phyloP scores from a whole-genome alignment of 2,113 vertebrate species.

The Pomatostomus ruficeps region DNA sequence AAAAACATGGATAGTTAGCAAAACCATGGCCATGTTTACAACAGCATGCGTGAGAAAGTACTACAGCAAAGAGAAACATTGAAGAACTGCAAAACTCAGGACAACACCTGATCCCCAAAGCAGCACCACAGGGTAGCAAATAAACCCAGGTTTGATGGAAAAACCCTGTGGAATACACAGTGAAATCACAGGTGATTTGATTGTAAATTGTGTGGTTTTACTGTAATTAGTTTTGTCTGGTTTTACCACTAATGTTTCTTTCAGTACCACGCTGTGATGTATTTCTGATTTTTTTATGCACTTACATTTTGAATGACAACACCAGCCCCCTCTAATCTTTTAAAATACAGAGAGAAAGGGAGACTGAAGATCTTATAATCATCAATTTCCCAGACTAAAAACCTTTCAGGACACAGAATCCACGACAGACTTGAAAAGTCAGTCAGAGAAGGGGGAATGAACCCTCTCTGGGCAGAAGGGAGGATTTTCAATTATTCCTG shows the following conservation, averaged over 20 bases:
- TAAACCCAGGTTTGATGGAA: accelerated
- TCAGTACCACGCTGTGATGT: accelerated
- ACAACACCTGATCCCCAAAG: background rate
- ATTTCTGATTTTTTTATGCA: background rate
- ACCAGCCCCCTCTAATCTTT: background rate
- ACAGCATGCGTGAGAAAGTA: no score
- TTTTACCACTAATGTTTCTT: background rate
- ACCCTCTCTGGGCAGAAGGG: background rate
- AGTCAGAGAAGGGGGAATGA: background rate
- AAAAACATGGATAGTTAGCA: no score
- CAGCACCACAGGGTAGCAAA: accelerated
- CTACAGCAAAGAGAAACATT: no score
- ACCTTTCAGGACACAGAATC: background rate
- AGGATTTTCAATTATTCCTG: background rate
- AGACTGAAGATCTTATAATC: background rate
- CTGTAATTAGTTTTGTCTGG: background rate
- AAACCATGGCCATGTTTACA: no score
- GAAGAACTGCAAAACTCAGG: no score
- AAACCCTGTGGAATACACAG: accelerated
- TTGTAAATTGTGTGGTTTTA: background rate
- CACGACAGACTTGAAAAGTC: accelerated
- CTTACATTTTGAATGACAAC: background rate
- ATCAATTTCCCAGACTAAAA: background rate
- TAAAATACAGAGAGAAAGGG: background rate
- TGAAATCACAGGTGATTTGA: background rate